Base-by-base conservation (phyloP, 1,140 invertebrate species). In the Aphelinus certus region DNA sequence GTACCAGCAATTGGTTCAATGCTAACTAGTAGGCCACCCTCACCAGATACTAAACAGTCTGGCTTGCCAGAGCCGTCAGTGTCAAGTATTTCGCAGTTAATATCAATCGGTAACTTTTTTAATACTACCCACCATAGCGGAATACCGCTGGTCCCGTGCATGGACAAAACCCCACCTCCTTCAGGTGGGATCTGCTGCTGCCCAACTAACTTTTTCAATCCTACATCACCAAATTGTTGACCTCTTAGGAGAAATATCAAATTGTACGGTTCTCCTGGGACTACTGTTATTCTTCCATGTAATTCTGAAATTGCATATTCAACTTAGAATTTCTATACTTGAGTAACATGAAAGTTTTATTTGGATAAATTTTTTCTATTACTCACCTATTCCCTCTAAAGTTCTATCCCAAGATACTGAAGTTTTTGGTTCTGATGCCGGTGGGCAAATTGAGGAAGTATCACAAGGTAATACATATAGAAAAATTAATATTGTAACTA, bases 391-490 rank as follows among this genome's bases (percentile, higher is more conserved):
- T 78, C 91, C 91, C 70, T 92, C 89, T 71, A 94, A 92, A 68
- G 91, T 91, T 76, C 91, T 89, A 73, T 94, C 91, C 93, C 93
- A 95, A 1, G 88, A 83, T 73, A 86, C 74, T 5, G 81, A 91
- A 89, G 74, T 89, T 87, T 68, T 89, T 90, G 85, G 89, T 90
- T 75, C 90, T 80, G 77, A 88, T 83, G 86, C 86, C 84, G 70
- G 85, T 85, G 90, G 87, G 76, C 93, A 94, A 57, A 90, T 89
- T 2, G 91, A 90, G 3, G 89, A 88, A 74, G 88, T 88, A 77
- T 93, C 90, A 80, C 94, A 95, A 1, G 94, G 94, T 76, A 94
- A 84, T 9, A 92, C 88, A 91, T 94, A 95, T 2, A 95, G 83
- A 83, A 95, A 95, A 77, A 92, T 88, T 7, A 94, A 79, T 42